phyloP scores from a whole-genome alignment of 2,113 vertebrate species.

The Tympanuchus pallidicinctus region DNA sequence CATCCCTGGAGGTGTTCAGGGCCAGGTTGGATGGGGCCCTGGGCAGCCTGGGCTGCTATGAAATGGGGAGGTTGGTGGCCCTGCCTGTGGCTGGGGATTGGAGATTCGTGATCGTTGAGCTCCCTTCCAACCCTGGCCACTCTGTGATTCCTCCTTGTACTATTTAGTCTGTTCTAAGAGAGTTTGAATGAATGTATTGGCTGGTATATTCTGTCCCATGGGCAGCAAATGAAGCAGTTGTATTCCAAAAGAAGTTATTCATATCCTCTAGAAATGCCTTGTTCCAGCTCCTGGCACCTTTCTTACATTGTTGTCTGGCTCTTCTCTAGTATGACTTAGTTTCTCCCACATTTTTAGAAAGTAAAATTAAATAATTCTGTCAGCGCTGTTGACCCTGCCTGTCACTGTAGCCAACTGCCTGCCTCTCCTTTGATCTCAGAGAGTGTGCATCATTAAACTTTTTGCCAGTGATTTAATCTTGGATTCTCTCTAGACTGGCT shows the following conservation, averaged over 20 bases:
- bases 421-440: neutral
- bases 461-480: constrained; percentile 14
- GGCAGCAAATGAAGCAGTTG: neutral
- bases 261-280: neutral
- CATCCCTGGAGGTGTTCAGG: too few species aligned
- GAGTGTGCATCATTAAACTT: neutral
- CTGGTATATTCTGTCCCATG: neutral
- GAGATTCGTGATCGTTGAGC: too few species aligned
- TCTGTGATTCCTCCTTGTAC: neutral
- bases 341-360: neutral
- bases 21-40: too few species aligned
- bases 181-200: neutral
- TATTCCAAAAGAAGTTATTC: neutral
- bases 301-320: neutral
- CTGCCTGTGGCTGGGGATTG: too few species aligned
- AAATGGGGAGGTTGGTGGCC: too few species aligned
- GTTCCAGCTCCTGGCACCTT: neutral
- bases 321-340: neutral
- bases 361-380: neutral
- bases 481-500: constrained; percentile 9
- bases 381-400: neutral
- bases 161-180: neutral
- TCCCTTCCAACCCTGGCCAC: too few species aligned
- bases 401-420: neutral
- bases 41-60: too few species aligned